Evolutionary conservation across 2,113 vertebrate genomes (phyloP), one percentile per base, ranked within the genome.

Genomic region (Anthoscopus minutus): DNA sequence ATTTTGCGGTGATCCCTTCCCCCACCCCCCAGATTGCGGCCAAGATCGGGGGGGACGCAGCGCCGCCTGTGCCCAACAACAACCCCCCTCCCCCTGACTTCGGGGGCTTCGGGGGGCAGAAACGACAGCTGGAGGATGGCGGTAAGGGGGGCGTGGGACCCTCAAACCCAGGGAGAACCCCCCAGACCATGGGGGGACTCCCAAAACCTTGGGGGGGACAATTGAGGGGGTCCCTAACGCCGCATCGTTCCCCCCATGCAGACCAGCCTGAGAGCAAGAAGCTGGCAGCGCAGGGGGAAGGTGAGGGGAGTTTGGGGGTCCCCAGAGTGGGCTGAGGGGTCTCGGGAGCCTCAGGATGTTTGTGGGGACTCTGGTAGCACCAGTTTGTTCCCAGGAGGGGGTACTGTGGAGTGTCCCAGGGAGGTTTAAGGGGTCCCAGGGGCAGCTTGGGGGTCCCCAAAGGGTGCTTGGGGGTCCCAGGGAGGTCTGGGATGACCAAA

Each of bases 211-310:
- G 30, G 13, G 30, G 23, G 33, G 48, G 50, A 18, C 24, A 10
- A 4, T 27, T 11, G 11, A 16, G 15, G 67, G 18, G 23, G 21
- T 38, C 7, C 31, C 48, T 58, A 50, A 58, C 3, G 0, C 17
- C 9, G 1, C 14, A 3, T 21, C 8, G 2, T 37, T 81, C 81
- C 64, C 74, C 71, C 62, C 66, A n/a, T n/a, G 65, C 97, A 99
- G 99, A 99, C 96, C 98, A 99, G 85, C 99, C 99, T 0, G 98
- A 99, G 91, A 98, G 99, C 94, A 99, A 99, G 97, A 99, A 99
- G 89, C 87, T 99, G 98, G 99, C 99, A n/a, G 97, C 99, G 62
- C 99, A 99, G 96, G 97, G 96, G 54, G 99, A 99, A 94, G 97
- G 98, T 98, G 98, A 99, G 98, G 30, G 38, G 61, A 30, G 51